Evolutionary conservation across 2,113 vertebrate species (phyloP).

Genomic region (Dascyllus trimaculatus): DNA sequence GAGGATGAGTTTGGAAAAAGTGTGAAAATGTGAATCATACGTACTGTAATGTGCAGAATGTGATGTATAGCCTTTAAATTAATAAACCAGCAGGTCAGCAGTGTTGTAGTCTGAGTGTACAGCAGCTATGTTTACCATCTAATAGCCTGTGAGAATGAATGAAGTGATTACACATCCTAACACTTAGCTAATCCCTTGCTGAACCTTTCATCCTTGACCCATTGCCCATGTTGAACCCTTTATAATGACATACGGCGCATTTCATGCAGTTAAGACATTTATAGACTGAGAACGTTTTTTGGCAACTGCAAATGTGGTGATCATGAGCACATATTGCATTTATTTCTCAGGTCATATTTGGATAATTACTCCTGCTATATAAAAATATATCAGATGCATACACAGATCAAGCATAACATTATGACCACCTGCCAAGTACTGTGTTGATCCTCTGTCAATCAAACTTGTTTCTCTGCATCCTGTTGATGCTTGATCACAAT

Average conservation of each 20-base stretch:
- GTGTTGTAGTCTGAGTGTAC: background rate
- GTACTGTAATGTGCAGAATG: background rate
- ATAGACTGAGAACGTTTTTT: background rate
- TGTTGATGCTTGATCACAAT: no score
- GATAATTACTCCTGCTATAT: background rate
- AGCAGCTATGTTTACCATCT: background rate
- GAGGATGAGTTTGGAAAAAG: background rate
- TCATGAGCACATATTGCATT: background rate
- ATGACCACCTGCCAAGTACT: no score
- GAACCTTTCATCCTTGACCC: conserved; percentile 7
- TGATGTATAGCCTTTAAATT: background rate
- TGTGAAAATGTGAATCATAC: background rate
- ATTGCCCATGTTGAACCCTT: conserved; percentile 1
- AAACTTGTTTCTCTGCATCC: no score
- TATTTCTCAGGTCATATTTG: background rate
- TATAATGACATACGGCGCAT: background rate
- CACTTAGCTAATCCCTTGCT: background rate
- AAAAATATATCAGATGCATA: background rate
- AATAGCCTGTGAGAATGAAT: conserved; percentile 2
- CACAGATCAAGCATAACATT: no score
- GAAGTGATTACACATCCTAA: conserved; percentile 8
- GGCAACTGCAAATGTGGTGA: background rate
- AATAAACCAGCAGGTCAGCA: background rate
- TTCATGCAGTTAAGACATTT: background rate
- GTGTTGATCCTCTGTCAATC: no score